A percentile compares a stretch with the other conserved stretches of the same genome.
Conservation (phyloP, 2,888 invertebrate genomes). For the Tricholauxania praeusta region DNA sequence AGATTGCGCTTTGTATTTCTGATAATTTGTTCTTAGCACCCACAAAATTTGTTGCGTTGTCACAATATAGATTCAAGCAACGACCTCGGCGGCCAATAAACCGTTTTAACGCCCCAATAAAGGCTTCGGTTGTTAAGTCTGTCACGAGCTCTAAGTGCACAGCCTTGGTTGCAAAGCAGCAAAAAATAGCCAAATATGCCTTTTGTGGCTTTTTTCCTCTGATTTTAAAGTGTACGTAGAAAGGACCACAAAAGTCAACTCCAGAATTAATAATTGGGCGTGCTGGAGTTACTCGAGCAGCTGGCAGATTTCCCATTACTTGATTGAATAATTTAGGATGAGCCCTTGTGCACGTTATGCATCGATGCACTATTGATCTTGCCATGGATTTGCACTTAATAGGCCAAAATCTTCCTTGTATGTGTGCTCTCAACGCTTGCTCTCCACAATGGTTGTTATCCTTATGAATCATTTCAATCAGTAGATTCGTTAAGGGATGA, state of each 20-base stretch:
- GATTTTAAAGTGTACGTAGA: not conserved
- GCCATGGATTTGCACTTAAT: not conserved
- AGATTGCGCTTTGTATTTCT: too few relatives aligned
- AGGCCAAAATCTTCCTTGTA: not conserved
- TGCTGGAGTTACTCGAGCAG: conserved; percentile 23
- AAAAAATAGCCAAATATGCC: not conserved
- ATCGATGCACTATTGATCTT: not conserved
- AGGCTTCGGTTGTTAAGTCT: conserved; percentile 34
- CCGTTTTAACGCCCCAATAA: conserved; percentile 36
- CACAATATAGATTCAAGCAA: too few relatives aligned
- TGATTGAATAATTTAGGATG: not conserved
- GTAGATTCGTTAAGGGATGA: not conserved
- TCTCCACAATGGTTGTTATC: not conserved
- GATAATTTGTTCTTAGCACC: too few relatives aligned
- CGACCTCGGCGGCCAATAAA: conserved; percentile 35
- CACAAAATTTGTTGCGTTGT: not conserved
- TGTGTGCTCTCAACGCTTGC: not conserved
- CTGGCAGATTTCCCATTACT: conserved; percentile 10
- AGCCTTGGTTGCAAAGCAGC: conserved; percentile 31
- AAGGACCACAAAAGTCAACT: too few relatives aligned
- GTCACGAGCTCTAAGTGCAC: conserved; percentile 39
- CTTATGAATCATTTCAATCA: not conserved
- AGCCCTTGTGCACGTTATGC: not conserved
- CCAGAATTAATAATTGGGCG: too few relatives aligned
- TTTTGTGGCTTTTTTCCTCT: conserved; percentile 30